Evolutionary conservation across 2,888 invertebrate genomes (phyloP).

Genomic region (Lissonota sp.): DNA sequence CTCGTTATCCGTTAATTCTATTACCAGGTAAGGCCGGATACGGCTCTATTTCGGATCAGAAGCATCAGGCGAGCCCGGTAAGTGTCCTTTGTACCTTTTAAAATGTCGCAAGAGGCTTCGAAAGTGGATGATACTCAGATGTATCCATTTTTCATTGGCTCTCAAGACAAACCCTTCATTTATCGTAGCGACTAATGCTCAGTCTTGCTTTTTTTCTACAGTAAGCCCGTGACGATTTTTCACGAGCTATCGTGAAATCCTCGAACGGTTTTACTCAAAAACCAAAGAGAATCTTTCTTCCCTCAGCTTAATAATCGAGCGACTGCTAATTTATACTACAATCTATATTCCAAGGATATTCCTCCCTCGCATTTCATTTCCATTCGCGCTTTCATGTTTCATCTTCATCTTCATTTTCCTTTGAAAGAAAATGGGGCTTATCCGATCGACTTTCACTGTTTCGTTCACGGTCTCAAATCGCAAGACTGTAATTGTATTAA

Average conservation of each 20-base stretch:
- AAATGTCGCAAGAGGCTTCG: constrained; percentile 39
- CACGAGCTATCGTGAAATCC: background rate
- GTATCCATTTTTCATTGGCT: constrained; percentile 47
- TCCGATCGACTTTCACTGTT: constrained; percentile 24
- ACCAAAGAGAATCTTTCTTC: background rate
- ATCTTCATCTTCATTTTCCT: constrained; percentile 53
- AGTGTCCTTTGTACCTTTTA: constrained; percentile 57
- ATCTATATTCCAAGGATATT: constrained; percentile 37
- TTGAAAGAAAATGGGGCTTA: constrained; percentile 32
- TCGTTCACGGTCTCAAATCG: constrained; percentile 20
- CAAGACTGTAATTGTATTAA: constrained; percentile 26
- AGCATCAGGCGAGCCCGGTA: constrained; percentile 58
- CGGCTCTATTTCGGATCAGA: constrained; percentile 25
- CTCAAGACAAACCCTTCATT: constrained; percentile 17
- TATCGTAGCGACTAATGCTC: background rate
- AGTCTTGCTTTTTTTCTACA: background rate
- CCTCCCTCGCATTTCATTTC: constrained; percentile 3
- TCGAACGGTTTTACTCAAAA: background rate
- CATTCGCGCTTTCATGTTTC: constrained; percentile 47
- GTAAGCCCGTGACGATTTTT: background rate
- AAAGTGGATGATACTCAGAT: constrained; percentile 26
- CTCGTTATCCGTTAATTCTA: constrained; percentile 75
- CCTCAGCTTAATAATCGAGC: constrained; percentile 27
- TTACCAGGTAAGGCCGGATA: constrained; percentile 61
- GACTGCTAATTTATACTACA: constrained; percentile 45